These are phyloP conservation scores for Pseudochromis fuscus DNA, from an alignment of 2,797 vertebrate species.

Conservation along the genomic window DNA sequence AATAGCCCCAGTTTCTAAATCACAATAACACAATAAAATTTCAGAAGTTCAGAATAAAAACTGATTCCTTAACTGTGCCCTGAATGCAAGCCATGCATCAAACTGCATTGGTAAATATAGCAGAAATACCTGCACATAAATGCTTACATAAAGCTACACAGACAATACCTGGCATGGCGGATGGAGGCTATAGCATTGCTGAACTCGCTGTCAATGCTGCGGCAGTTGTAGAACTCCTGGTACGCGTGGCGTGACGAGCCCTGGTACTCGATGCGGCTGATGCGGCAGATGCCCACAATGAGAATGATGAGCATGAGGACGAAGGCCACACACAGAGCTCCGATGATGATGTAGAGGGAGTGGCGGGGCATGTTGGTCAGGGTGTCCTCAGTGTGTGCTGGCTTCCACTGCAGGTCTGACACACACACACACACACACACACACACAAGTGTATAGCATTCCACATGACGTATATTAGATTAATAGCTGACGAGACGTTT, in stretches of 20 bases:
- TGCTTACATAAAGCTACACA: background rate
- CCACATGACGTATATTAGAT: slow-evolving; percentile 3
- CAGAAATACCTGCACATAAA: background rate
- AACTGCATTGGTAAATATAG: no score
- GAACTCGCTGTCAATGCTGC: slow-evolving; percentile 99
- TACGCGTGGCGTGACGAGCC: slow-evolving; percentile 96
- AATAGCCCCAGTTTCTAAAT: background rate
- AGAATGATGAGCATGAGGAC: slow-evolving; percentile 99
- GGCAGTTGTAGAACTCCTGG: slow-evolving; percentile 98
- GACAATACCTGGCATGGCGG: slow-evolving; percentile 91
- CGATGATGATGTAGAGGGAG: slow-evolving; percentile 98
- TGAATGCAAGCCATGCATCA: background rate
- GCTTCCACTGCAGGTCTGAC: slow-evolving; percentile 96
- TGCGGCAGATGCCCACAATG: slow-evolving; percentile 98
- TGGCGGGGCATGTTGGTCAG: slow-evolving; percentile 97
- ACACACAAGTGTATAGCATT: slow-evolving; percentile 25
- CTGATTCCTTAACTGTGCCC: no score
- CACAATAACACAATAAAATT: no score
- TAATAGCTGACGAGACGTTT: slow-evolving; percentile 22
- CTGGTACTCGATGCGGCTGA: slow-evolving; percentile 99
- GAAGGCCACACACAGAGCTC: slow-evolving; percentile 97
- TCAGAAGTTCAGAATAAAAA: no score
- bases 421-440: slow-evolving; percentile 30
- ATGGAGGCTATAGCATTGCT: slow-evolving; percentile 97
- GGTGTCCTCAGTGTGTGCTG: slow-evolving; percentile 92